Evolutionary conservation across 2,113 vertebrate genomes (phyloP).

Genomic region (Anthoscopus minutus): DNA sequence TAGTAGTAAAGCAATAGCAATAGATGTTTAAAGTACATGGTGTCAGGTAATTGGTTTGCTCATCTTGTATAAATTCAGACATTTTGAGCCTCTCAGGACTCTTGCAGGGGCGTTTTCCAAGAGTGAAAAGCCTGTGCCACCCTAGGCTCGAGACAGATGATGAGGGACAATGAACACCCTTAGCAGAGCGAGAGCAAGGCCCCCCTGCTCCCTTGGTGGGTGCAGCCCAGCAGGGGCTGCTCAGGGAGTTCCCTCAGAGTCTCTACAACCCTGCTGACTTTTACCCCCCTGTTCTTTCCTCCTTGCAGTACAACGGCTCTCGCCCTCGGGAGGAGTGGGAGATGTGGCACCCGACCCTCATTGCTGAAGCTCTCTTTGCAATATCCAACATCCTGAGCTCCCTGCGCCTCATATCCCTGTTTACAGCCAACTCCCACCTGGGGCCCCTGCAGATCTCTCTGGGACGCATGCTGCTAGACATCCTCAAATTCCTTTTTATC

Average conservation of each 20-base stretch:
- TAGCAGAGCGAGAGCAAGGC: no score
- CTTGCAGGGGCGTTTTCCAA: no score
- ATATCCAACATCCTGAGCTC: conserved; percentile 99
- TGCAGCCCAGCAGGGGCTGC: no score
- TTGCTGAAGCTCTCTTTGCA: conserved; percentile 96
- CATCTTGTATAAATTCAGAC: no score
- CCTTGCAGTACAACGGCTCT: conserved; percentile 89
- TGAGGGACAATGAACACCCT: no score
- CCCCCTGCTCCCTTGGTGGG: no score
- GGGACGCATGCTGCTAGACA: conserved; percentile 97
- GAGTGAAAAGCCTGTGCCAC: no score
- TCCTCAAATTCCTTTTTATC: conserved; percentile 99
- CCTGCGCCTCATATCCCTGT: conserved; percentile 95
- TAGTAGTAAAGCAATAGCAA: no score
- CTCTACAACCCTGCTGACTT: not conserved
- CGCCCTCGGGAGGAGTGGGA: conserved; percentile 94
- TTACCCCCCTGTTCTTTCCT: not conserved
- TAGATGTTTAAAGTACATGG: no score
- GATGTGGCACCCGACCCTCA: conserved; percentile 97
- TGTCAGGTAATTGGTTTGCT: no score
- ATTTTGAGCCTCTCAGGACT: no score
- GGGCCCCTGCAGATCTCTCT: conserved; percentile 97
- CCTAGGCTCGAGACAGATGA: no score
- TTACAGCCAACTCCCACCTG: conserved; percentile 98
- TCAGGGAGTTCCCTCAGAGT: not conserved